Percentiles rank a stretch among this genome's conserved stretches.
These are phyloP conservation scores for Atlantisia rogersi DNA, from an alignment of 2,113 vertebrate genomes.

Conservation along the genomic window DNA sequence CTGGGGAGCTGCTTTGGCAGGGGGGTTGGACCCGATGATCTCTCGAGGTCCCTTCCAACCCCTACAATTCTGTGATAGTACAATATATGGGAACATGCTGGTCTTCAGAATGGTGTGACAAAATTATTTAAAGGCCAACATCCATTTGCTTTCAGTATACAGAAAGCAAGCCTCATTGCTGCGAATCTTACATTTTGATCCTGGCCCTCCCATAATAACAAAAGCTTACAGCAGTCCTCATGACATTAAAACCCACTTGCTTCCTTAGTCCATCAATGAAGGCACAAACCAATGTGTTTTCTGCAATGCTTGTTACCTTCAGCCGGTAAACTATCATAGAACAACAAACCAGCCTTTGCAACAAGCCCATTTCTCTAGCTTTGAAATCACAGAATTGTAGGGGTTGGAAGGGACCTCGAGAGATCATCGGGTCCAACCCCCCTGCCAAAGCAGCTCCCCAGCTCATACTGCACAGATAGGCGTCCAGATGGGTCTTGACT, in stretches of 20 bases:
- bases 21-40: no score
- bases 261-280: background rate
- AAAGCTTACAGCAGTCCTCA: rapidly evolving
- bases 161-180: background rate
- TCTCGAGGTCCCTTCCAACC: no score
- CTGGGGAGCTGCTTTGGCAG: no score
- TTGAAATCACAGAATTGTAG: no score
- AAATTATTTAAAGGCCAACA: background rate
- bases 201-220: background rate
- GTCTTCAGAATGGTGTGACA: background rate
- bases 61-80: background rate
- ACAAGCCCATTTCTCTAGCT: no score
- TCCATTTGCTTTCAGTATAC: background rate
- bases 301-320: background rate
- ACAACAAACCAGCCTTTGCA: background rate
- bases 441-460: no score
- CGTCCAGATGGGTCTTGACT: no score
- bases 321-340: background rate
- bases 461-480: no score
- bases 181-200: background rate
- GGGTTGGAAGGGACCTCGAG: no score
- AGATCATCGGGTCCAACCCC: no score
- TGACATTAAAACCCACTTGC: background rate
- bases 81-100: background rate
- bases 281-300: background rate